Base-by-base conservation (phyloP, 2,113 vertebrate species). In the Willisornis vidua region DNA sequence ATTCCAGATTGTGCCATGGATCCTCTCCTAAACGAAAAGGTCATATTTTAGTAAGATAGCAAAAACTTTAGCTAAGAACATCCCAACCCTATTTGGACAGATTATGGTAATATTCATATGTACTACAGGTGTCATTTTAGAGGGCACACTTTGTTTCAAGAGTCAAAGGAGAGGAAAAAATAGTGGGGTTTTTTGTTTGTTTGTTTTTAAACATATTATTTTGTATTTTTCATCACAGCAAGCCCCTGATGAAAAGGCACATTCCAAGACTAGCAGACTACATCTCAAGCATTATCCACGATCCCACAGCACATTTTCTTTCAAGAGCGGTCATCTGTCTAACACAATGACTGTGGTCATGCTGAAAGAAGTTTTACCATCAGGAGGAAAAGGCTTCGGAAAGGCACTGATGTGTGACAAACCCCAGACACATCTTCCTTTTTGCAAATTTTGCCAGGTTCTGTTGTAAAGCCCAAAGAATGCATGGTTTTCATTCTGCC, bases 1-100 rank as follows among this genome's bases (percentile, higher is more conserved):
- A 84, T 98, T 98, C 99, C 99, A 99, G 82, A 99, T 98, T 33
- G 99, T 99, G 77, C 98, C 98, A 49, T 98, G 98, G 94, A 99
- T 98, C 95, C 99, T 98, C 62, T 99, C 99, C 99, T 99, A 92
- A 62, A 67, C 74, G 25, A 77, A 79, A 93, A 90, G 3, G 8
- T 54, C 8, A 33, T 33, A 72, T 43, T 92, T 95, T 83, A 78
- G 83, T 19, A n/a, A 82, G 39, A 67, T 1, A 85, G 25, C 12
- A 72, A 82, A 95, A 75, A 12, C 12, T 90, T 63, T 78, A 80
- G 17, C 43, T 75, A 76, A 80, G 37, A 71, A 37, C 19, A 77
- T 45, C 19, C 48, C 48, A 86, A 29, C 45, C 9, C 26, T 22
- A 52, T 76, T 63, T 74, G n/a, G 33, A 76, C 7, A 86, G 39